phyloP scores from a whole-genome alignment of 2,797 vertebrate species.

The Carcharodon carcharias region DNA sequence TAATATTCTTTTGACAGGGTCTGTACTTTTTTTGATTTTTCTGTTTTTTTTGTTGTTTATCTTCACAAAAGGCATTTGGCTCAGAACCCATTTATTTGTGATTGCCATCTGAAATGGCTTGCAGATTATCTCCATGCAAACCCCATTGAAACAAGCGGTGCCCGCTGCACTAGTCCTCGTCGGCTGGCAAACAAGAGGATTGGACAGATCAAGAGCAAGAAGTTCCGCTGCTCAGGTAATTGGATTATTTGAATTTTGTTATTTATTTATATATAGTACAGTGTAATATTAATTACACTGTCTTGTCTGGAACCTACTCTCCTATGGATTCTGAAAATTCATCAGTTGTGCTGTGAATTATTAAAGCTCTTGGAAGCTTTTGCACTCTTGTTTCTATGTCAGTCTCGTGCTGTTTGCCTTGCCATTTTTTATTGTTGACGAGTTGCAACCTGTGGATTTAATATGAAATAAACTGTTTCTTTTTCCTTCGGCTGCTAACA shows the following conservation, averaged over 20 bases:
- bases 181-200: constrained; percentile 84
- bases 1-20: neutral
- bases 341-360: constrained; percentile 47
- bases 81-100: constrained; percentile 96
- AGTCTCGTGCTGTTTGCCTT: neutral
- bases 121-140: constrained; percentile 96
- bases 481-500: constrained; percentile 65
- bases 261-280: constrained; percentile 38
- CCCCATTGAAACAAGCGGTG: constrained; percentile 84
- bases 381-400: neutral
- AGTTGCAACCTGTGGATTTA: constrained; percentile 32
- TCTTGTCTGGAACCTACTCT: constrained; percentile 42
- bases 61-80: constrained; percentile 75
- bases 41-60: neutral
- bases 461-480: constrained; percentile 44
- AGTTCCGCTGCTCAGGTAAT: constrained; percentile 87
- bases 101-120: constrained; percentile 98
- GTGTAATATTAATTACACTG: constrained; percentile 41
- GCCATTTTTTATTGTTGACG: constrained; percentile 9
- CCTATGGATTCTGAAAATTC: constrained; percentile 45
- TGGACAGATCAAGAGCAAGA: constrained; percentile 89
- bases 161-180: constrained; percentile 71
- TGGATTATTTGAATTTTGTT: constrained; percentile 44
- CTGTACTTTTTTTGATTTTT: neutral
- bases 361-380: constrained; percentile 41